A percentile compares a stretch with the other conserved stretches of the same genome.
Evolutionary conservation across 1,140 invertebrate genomes (phyloP).

Genomic region (Atta cephalotes): DNA sequence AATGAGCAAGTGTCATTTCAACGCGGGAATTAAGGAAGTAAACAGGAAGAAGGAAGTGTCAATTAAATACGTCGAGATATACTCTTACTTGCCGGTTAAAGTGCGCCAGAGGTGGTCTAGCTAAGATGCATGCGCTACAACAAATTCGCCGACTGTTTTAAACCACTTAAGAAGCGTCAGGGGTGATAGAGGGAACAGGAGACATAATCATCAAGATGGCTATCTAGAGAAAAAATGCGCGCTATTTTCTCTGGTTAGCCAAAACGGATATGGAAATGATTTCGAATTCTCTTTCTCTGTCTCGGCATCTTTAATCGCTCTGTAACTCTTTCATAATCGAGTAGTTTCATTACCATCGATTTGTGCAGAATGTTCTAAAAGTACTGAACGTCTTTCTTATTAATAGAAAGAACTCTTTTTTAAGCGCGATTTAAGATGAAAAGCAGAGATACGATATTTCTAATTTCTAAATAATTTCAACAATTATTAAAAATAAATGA

Average conservation of each 20-base stretch:
- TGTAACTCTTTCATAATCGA: not conserved
- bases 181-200: slow-evolving; percentile 39
- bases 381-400: not conserved
- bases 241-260: slow-evolving; percentile 38
- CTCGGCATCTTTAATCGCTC: not conserved
- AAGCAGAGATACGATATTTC: not conserved
- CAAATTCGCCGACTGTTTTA: slow-evolving; percentile 73
- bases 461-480: not conserved
- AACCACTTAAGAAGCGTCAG: slow-evolving; percentile 72
- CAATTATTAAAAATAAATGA: not conserved
- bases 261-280: not conserved
- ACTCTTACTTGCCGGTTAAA: slow-evolving; percentile 76
- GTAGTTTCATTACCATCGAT: not conserved
- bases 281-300: not conserved
- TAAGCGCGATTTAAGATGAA: not conserved
- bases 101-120: slow-evolving; percentile 73
- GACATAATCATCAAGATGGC: slow-evolving; percentile 54
- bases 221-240: slow-evolving; percentile 46
- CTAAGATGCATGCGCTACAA: slow-evolving; percentile 77
- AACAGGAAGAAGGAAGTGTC: not conserved
- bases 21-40: not conserved
- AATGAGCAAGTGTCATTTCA: slow-evolving; percentile 1
- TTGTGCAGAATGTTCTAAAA: not conserved
- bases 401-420: not conserved
- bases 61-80: slow-evolving; percentile 64